Conservation (phyloP, 37 sponge, comb jelly and placozoan genomes). For the Diacarnus erythraeanus region DNA sequence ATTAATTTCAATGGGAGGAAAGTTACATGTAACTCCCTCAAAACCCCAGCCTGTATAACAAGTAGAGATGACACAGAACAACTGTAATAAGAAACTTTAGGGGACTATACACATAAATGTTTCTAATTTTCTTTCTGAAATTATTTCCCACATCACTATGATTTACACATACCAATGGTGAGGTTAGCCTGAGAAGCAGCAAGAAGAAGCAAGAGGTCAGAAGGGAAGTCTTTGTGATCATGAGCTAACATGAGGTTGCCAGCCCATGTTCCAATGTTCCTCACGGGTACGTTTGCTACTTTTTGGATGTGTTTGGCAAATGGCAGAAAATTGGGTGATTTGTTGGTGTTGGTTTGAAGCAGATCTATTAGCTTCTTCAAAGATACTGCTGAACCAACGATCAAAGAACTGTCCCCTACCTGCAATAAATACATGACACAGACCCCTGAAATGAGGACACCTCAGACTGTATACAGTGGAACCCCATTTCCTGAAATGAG, state of each 20-base stretch:
- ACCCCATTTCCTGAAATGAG: too few species aligned
- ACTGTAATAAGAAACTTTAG: too few species aligned
- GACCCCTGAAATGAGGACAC: too few species aligned
- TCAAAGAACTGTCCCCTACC: slow-evolving; percentile 31
- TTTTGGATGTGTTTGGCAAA: slow-evolving; percentile 54
- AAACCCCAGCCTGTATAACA: too few species aligned
- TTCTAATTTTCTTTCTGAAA: too few species aligned
- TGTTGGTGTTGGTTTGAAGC: slow-evolving; percentile 37
- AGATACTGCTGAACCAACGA: slow-evolving; percentile 62
- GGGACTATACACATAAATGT: too few species aligned
- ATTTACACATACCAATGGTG: slow-evolving; percentile 45
- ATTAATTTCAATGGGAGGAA: too few species aligned
- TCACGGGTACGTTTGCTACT: slow-evolving; percentile 67
- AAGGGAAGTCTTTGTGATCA: slow-evolving; percentile 70
- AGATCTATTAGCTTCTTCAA: slow-evolving; percentile 41
- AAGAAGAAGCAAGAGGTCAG: slow-evolving; percentile 78
- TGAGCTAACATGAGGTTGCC: slow-evolving; percentile 73
- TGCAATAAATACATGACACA: too few species aligned
- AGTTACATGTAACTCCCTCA: too few species aligned
- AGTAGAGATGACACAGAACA: too few species aligned
- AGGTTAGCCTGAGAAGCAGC: slow-evolving; percentile 62
- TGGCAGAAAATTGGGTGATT: slow-evolving; percentile 27
- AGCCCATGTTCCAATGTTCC: slow-evolving; percentile 78
- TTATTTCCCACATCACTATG: not conserved
- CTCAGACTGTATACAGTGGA: too few species aligned